phyloP scores from a whole-genome alignment of 2,797 vertebrate genomes.

The Salarias fasciatus region DNA sequence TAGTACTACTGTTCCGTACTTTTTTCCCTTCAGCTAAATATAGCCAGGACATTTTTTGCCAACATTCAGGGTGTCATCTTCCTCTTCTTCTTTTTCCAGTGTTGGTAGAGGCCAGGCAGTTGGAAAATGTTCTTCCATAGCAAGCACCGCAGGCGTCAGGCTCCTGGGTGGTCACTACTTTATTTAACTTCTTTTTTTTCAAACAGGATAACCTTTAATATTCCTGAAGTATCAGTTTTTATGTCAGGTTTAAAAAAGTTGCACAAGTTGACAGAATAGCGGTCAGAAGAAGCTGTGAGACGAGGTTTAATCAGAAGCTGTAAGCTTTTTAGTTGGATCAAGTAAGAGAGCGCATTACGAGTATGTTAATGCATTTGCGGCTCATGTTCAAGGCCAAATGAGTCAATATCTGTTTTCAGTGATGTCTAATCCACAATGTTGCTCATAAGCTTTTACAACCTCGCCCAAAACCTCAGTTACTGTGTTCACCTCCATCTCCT shows the following conservation, averaged over 20 bases:
- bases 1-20: no score
- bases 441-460: conserved; percentile 19
- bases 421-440: background rate
- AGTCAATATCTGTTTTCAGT: conserved; percentile 3
- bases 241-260: background rate
- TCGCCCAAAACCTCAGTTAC: background rate
- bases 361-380: conserved; percentile 2
- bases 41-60: no score
- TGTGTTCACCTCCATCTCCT: conserved; percentile 1
- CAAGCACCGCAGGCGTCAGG: no score
- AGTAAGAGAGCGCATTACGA: background rate
- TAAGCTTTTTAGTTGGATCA: background rate
- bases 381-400: background rate
- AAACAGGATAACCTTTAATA: no score
- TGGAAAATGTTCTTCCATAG: no score
- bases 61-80: no score
- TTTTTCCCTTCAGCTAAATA: no score
- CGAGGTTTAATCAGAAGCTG: background rate
- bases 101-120: no score
- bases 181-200: no score
- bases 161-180: no score
- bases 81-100: no score
- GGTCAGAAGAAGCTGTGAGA: background rate
- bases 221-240: no score
- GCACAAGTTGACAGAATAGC: conserved; percentile 1